Base-by-base conservation (phyloP, 2,888 invertebrate species). In the Athalia circularis region DNA sequence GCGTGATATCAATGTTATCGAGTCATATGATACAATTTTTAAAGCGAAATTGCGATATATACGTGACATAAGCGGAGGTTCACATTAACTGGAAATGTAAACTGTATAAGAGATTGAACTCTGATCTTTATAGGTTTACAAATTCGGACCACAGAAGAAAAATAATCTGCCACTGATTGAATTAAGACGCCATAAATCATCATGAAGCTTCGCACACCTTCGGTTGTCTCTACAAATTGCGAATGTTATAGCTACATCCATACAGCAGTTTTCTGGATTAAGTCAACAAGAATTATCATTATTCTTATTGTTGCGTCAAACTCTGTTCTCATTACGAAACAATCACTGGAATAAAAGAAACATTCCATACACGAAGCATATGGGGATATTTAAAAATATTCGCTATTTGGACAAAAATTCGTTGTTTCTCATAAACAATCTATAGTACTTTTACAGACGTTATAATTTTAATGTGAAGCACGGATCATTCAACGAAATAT, bases 101-200 rank as follows among this genome's bases (percentile, higher is more conserved):
- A 72, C 57, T 72, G 59, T 48, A 72, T 15, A 59, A 29, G 47
- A 47, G 45, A 72, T 72, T 45, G 43, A 57, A 59, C 47, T 47
- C 8, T 57, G 15, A 15, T 15, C 72, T 59, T 59, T 72, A 59
- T 59, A 47, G 72, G 59, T 72, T 72, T 72, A 72, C 72, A 47
- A 59, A 59, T 72, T 72, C 11, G 72, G n/a, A 9, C 15, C 45
- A 72, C 57, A 72, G 47, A 72, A 72, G 47, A 57, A 47, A 59
- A 72, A 72, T 72, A 59, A 72, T 72, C 57, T 72, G 72, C 47
- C 72, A 72, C 59, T 72, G 59, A 29, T 59, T 72, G 59, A 72
- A 47, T 47, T 72, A 72, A n/a, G 45, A 59, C 52, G 47, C 45
- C 13, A 59, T 72, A 13, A 72, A 72, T 72, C 72, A 72, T 72